Percentiles rank a stretch among this genome's conserved stretches.
phyloP scores from a whole-genome alignment of 2,888 invertebrate genomes.

The Rotaria magnacalcarata region DNA sequence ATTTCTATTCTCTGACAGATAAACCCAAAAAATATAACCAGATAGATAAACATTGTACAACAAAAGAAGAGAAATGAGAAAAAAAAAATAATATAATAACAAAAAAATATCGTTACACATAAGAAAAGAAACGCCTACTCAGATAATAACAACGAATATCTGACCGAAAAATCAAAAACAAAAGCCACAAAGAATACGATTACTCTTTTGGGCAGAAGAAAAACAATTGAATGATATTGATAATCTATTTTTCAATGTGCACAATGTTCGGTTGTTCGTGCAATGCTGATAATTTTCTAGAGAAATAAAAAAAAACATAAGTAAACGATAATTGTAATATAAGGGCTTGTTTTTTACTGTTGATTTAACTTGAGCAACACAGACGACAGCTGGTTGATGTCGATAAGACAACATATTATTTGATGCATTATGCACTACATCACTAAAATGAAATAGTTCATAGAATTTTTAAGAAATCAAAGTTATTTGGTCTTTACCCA shows the following conservation, averaged over 20 bases:
- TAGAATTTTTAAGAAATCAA: not conserved
- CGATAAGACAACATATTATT: slow-evolving; percentile 14
- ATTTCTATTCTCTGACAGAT: not conserved
- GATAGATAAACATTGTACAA: not conserved
- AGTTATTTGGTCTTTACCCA: not conserved
- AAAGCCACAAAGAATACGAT: no score
- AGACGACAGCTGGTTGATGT: not conserved
- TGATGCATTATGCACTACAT: slow-evolving; percentile 29
- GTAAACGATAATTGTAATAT: not conserved
- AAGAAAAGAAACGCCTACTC: not conserved
- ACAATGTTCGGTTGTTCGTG: not conserved
- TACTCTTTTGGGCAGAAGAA: not conserved
- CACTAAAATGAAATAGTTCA: not conserved
- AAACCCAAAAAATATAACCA: not conserved
- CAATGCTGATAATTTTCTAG: slow-evolving; percentile 30
- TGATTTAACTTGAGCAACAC: slow-evolving; percentile 32
- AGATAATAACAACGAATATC: not conserved
- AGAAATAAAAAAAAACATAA: not conserved
- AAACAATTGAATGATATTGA: not conserved
- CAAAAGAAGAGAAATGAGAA: not conserved
- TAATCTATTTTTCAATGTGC: not conserved
- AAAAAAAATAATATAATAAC: not conserved
- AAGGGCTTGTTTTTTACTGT: not conserved
- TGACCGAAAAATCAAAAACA: not conserved
- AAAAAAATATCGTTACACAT: not conserved